phyloP scores from a whole-genome alignment of 2,888 invertebrate genomes.

The Drosophila mimica region DNA sequence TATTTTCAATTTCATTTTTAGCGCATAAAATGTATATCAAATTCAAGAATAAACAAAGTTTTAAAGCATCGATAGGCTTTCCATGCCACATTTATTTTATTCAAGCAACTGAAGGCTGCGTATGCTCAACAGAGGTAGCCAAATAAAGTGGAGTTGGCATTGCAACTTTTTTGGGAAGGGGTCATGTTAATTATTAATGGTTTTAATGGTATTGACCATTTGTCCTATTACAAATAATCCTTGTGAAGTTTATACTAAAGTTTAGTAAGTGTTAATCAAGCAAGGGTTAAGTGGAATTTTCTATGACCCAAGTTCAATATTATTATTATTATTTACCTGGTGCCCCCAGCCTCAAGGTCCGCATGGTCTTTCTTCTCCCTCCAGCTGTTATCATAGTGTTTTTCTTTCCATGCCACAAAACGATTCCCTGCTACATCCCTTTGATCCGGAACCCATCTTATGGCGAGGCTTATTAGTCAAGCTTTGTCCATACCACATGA shows the following conservation, averaged over 20 bases:
- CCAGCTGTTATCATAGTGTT: neutral
- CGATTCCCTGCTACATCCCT: neutral
- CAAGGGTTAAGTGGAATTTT: neutral
- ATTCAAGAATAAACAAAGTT: slow-evolving; percentile 5
- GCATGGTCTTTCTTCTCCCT: neutral
- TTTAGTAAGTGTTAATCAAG: neutral
- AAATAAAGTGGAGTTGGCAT: neutral
- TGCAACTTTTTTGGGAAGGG: neutral
- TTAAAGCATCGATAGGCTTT: slow-evolving; percentile 20
- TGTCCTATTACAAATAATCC: neutral
- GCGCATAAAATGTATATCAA: slow-evolving; percentile 23
- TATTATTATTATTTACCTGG: neutral
- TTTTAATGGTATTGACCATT: neutral
- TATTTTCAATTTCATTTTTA: slow-evolving; percentile 10
- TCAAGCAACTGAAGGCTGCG: neutral
- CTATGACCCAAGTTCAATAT: neutral
- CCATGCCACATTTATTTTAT: neutral
- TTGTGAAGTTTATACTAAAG: neutral
- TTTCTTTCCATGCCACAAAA: neutral
- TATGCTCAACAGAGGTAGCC: neutral
- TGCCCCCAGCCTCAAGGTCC: neutral
- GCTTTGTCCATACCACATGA: neutral
- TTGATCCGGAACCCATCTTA: neutral
- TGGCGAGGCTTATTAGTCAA: neutral
- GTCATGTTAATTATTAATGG: neutral